These are phyloP conservation scores for Numenius phaeopus DNA, from an alignment of 2,797 vertebrate species.

Conservation along the genomic window DNA sequence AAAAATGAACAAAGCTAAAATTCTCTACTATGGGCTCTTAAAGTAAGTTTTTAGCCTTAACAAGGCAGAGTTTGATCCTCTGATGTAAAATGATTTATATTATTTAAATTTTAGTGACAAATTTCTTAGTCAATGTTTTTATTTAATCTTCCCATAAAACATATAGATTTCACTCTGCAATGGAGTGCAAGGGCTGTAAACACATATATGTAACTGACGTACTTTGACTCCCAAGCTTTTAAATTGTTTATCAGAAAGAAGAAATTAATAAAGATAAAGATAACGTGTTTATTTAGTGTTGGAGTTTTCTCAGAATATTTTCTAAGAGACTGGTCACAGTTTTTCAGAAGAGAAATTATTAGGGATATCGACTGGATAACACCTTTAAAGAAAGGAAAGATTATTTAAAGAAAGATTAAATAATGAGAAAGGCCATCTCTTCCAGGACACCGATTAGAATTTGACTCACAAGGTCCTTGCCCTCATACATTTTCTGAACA, in stretches of 20 bases:
- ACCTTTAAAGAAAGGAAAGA: not conserved
- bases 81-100: not conserved
- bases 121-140: not conserved
- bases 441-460: not conserved
- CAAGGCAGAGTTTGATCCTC: not conserved
- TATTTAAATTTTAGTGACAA: not conserved
- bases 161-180: not conserved
- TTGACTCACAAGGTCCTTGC: not conserved
- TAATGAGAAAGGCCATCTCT: not conserved
- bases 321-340: not conserved
- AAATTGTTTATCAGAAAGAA: not conserved
- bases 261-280: not conserved
- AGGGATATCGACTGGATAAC: not conserved
- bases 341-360: not conserved
- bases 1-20: not conserved
- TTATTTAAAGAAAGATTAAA: not conserved
- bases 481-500: not conserved
- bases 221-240: not conserved
- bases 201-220: not conserved
- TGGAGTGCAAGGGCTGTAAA: not conserved
- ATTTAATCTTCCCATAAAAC: not conserved
- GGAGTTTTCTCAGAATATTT: not conserved
- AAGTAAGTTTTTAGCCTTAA: not conserved
- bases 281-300: not conserved
- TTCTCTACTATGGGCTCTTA: not conserved